Conservation (phyloP, 2,113 vertebrate genomes). For the Oceanodroma tethys region DNA sequence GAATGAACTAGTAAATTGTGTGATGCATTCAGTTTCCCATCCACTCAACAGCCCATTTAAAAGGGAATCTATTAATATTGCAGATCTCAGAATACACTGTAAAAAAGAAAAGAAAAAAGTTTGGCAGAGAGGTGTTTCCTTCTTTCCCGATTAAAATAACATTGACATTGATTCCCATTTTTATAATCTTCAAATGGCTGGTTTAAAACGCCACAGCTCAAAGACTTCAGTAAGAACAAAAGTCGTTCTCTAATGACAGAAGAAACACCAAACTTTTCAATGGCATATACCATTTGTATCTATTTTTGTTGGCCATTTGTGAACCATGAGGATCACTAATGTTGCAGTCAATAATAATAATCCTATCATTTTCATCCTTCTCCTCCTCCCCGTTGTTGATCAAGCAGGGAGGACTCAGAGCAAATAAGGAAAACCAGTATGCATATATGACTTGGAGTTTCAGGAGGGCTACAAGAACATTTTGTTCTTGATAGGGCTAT, state of each 20-base stretch:
- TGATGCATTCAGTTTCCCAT: background rate
- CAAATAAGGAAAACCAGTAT: background rate
- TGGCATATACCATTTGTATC: background rate
- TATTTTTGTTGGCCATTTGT: background rate
- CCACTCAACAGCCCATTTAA: background rate
- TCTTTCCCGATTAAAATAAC: background rate
- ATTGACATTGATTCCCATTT: background rate
- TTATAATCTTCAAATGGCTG: background rate
- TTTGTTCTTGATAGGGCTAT: background rate
- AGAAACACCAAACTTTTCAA: background rate
- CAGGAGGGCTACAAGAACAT: background rate
- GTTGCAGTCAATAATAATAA: background rate
- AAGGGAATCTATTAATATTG: background rate
- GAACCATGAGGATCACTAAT: background rate
- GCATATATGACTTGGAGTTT: background rate
- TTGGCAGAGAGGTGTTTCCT: background rate
- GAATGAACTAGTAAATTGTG: background rate
- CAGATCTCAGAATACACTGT: background rate
- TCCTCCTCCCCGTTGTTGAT: background rate
- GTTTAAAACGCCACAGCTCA: background rate
- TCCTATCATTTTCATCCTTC: background rate
- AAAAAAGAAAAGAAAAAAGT: too few relatives aligned
- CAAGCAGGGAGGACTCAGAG: background rate
- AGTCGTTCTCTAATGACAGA: background rate
- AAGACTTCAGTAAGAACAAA: background rate